A percentile compares a stretch with the other conserved stretches of the same genome.
Evolutionary conservation across 1,140 invertebrate species (phyloP).

Genomic region (Mactra quadrangularis): DNA sequence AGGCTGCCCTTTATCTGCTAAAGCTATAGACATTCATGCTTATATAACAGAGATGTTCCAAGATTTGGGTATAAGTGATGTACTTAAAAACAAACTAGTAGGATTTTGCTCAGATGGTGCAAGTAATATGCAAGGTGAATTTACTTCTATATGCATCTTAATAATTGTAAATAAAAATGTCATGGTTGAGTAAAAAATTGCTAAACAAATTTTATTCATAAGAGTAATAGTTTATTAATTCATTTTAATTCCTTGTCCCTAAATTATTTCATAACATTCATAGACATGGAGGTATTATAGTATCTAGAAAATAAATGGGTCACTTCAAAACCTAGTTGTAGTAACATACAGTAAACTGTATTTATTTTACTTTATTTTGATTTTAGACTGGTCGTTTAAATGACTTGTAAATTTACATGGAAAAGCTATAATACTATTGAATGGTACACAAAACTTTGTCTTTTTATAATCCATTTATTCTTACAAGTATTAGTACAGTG

Average conservation of each 20-base stretch:
- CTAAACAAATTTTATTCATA: not conserved
- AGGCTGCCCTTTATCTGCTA: conserved; percentile 9
- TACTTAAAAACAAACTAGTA: conserved; percentile 18
- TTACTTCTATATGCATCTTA: not conserved
- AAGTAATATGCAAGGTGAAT: conserved; percentile 63
- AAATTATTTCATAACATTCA: too few relatives aligned
- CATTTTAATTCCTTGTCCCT: not conserved
- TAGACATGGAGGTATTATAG: too few relatives aligned
- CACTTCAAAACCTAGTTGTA: too few relatives aligned
- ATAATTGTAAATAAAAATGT: conserved; percentile 17
- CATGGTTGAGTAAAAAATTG: not conserved
- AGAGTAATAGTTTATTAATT: not conserved
- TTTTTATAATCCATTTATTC: too few relatives aligned
- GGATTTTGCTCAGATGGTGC: conserved; percentile 62
- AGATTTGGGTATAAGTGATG: not conserved
- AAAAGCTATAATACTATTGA: too few relatives aligned
- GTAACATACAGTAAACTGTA: too few relatives aligned
- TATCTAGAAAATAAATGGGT: too few relatives aligned
- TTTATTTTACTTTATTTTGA: too few relatives aligned
- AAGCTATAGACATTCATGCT: not conserved
- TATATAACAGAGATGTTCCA: not conserved
- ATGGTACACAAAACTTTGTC: too few relatives aligned
- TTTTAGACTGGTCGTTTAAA: too few relatives aligned
- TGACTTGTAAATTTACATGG: too few relatives aligned
- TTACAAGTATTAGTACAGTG: too few relatives aligned